Evolutionary conservation across 2,888 invertebrate species (phyloP).

Genomic region (Apomyelois bistriatella): DNA sequence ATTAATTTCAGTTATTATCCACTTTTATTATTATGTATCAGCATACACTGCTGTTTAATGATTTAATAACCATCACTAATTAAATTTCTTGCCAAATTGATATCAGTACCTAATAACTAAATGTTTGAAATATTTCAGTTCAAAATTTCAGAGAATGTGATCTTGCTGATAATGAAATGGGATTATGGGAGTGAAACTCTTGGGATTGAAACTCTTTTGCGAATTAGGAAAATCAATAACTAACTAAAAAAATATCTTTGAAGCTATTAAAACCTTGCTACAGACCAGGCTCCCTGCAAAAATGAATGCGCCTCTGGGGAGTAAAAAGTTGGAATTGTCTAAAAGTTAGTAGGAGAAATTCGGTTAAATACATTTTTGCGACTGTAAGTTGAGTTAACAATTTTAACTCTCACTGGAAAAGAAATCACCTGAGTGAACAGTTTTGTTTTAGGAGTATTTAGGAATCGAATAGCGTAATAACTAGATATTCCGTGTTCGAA

Average conservation of each 20-base stretch:
- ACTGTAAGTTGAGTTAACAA: conserved; percentile 21
- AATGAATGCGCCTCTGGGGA: conserved; percentile 20
- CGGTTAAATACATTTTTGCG: conserved; percentile 35
- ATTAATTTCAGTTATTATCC: too few species aligned
- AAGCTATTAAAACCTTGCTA: conserved; percentile 11
- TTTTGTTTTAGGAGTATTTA: not conserved
- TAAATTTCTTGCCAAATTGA: too few species aligned
- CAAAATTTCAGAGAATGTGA: not conserved
- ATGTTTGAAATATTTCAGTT: too few species aligned
- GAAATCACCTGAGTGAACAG: conserved; percentile 4
- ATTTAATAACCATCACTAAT: too few species aligned
- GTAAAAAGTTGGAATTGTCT: conserved; percentile 28
- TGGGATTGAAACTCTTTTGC: not conserved
- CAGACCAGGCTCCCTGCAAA: conserved; percentile 7
- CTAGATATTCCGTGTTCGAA: too few species aligned
- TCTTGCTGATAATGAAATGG: not conserved
- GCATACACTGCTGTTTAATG: too few species aligned
- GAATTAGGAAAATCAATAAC: not conserved
- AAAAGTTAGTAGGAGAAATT: conserved; percentile 35
- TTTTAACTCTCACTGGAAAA: conserved; percentile 27
- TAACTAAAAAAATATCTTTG: too few species aligned
- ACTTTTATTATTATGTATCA: too few species aligned
- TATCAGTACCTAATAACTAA: too few species aligned
- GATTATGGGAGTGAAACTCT: too few species aligned
- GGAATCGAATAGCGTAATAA: too few species aligned